Percentiles rank a stretch among this genome's conserved stretches.
Evolutionary conservation across 2,888 invertebrate genomes (phyloP).

Genomic region (Hetaerina titia): DNA sequence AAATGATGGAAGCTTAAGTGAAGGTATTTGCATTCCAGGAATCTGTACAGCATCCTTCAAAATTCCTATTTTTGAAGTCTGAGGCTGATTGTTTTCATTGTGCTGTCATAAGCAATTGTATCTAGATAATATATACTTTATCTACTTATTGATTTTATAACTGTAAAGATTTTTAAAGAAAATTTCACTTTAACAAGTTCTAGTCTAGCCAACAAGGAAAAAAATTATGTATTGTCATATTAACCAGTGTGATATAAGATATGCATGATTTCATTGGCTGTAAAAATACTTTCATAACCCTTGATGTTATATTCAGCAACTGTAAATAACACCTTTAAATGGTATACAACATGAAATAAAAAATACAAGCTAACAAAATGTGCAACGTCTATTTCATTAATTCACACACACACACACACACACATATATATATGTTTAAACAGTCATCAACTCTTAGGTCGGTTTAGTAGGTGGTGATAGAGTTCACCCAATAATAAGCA

Average conservation of each 20-base stretch:
- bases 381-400: not conserved
- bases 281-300: not conserved
- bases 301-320: not conserved
- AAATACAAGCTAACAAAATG: not conserved
- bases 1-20: not conserved
- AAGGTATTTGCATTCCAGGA: slow-evolving; percentile 41
- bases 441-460: too few relatives aligned
- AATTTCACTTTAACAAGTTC: not conserved
- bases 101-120: slow-evolving; percentile 27
- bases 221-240: slow-evolving; percentile 19
- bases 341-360: not conserved
- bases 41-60: slow-evolving; percentile 12
- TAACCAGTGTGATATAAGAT: slow-evolving; percentile 34
- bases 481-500: too few relatives aligned
- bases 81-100: not conserved
- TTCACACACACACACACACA: not conserved
- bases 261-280: slow-evolving; percentile 38
- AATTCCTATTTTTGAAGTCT: slow-evolving; percentile 43
- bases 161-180: slow-evolving; percentile 6
- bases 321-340: not conserved
- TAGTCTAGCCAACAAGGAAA: slow-evolving; percentile 37
- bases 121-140: slow-evolving; percentile 6
- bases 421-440: too few relatives aligned
- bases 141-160: slow-evolving; percentile 5
- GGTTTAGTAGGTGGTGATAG: too few relatives aligned